Conservation (phyloP, 1,140 invertebrate species). For the Bathynomus jamesi region DNA sequence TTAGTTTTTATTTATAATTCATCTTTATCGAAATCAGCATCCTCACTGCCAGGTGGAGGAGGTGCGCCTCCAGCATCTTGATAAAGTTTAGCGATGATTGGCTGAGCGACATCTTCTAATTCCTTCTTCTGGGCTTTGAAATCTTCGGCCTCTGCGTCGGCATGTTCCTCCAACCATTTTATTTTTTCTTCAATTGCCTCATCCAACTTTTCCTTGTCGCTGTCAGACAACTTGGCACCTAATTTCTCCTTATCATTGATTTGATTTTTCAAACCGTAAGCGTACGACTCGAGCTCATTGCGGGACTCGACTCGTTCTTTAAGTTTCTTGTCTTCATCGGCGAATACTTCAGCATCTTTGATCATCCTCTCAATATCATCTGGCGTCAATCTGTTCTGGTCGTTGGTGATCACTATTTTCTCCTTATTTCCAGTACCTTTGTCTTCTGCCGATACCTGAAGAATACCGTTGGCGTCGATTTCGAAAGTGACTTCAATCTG, state of each 20-base stretch:
- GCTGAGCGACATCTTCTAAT: slow-evolving; percentile 88
- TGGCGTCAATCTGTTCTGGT: slow-evolving; percentile 53
- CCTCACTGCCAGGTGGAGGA: slow-evolving; percentile 9
- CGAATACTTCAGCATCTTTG: slow-evolving; percentile 79
- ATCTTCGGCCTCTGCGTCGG: slow-evolving; percentile 86
- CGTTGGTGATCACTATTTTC: slow-evolving; percentile 87
- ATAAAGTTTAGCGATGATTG: slow-evolving; percentile 96
- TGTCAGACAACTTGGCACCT: slow-evolving; percentile 78
- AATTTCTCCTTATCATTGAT: slow-evolving; percentile 95
- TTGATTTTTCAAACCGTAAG: slow-evolving; percentile 97
- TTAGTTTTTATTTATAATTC: slow-evolving; percentile 19
- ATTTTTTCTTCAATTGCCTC: slow-evolving; percentile 88
- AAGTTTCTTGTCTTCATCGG: slow-evolving; percentile 95
- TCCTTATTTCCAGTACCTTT: slow-evolving; percentile 97
- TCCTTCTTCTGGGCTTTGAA: slow-evolving; percentile 97
- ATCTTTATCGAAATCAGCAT: slow-evolving; percentile 23
- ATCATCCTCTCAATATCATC: slow-evolving; percentile 60
- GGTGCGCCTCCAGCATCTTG: slow-evolving; percentile 47
- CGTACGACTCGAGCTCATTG: slow-evolving; percentile 86
- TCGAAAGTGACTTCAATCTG: slow-evolving; percentile 96
- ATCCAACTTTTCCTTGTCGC: slow-evolving; percentile 90
- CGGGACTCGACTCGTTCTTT: slow-evolving; percentile 94
- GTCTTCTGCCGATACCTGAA: slow-evolving; percentile 93
- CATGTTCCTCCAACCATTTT: slow-evolving; percentile 95
- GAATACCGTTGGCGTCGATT: slow-evolving; percentile 60